These are phyloP conservation scores for Benitochromis conjunctus DNA, from an alignment of 2,113 vertebrate species.

Conservation along the genomic window DNA sequence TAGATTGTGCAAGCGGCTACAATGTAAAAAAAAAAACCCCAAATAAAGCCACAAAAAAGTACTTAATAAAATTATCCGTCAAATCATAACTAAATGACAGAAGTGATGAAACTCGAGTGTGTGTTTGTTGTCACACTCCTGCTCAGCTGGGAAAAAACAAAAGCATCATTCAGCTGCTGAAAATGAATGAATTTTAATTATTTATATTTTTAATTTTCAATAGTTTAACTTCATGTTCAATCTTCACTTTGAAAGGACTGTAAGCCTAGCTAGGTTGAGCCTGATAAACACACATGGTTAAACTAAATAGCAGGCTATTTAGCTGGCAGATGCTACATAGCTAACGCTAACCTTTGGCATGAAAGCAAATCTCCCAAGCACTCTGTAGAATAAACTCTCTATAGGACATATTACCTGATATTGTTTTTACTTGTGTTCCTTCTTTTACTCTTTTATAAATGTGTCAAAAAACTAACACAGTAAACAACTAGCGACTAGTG, in stretches of 20 bases:
- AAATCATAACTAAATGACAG: neutral
- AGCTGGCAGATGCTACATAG: neutral
- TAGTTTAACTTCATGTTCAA: neutral
- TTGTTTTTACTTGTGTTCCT: neutral
- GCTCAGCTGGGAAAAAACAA: neutral
- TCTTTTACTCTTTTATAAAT: neutral
- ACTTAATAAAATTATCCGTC: neutral
- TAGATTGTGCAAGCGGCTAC: neutral
- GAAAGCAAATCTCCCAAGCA: neutral
- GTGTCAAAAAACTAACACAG: neutral
- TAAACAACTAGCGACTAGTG: neutral
- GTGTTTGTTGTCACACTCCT: neutral
- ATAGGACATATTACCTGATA: neutral
- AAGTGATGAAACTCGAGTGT: neutral
- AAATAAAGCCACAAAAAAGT: neutral
- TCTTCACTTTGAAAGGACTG: neutral
- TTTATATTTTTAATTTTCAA: neutral
- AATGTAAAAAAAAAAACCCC: neutral
- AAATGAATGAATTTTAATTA: neutral
- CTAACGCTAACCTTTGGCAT: neutral
- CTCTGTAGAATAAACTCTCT: accelerated
- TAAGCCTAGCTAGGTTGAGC: neutral
- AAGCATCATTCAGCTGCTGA: neutral
- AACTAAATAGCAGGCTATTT: neutral
- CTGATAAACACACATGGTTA: neutral